Evolutionary conservation across 2,888 invertebrate species (phyloP), one percentile per base, ranked within the genome.

Genomic region (Nysson spinosus): DNA sequence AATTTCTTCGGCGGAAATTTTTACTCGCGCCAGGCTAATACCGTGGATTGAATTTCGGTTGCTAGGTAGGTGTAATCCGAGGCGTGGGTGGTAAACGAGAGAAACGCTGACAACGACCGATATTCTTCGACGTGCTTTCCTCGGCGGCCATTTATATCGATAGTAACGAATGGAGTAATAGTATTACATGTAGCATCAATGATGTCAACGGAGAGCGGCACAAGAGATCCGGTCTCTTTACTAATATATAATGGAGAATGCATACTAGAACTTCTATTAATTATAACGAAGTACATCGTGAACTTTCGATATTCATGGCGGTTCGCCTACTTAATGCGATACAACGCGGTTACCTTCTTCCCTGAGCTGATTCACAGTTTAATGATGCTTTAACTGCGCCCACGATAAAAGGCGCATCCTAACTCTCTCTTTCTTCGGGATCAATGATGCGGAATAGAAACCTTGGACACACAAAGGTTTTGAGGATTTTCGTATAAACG

Each of bases 151-250:
- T 62, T 75, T 56, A 30, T 46, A 65, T 20, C 43, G 34, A 54
- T 34, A 57, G 34, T 75, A 75, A 72, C 47, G 71, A 72, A 57
- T 37, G 16, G 55, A 52, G 63, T 74, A 71, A 75, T 51, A 20
- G 28, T 16, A 62, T 70, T 61, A 44, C 17, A 37, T 14, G 50
- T 5, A 9, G 30, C 24, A 50, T 58, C 50, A 35, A 34, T 30
- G 39, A 37, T 39, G 44, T 56, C 57, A 40, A 35, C 40, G 43
- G 28, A 30, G n/a, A n/a, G 20, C 12, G 6, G 4, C 16, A 9
- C 19, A 40, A 5, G 12, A 6, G 5, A 16, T 4, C 4, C 17
- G 5, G n/a, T 44, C n/a, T 30, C 17, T 40, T 26, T 20, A 30
- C 24, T 16, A 40, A 51, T 32, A 17, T 20, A 5, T 22, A 30